Evolutionary conservation across 2,113 vertebrate species (phyloP).

Genomic region (Apodemus speciosus): DNA sequence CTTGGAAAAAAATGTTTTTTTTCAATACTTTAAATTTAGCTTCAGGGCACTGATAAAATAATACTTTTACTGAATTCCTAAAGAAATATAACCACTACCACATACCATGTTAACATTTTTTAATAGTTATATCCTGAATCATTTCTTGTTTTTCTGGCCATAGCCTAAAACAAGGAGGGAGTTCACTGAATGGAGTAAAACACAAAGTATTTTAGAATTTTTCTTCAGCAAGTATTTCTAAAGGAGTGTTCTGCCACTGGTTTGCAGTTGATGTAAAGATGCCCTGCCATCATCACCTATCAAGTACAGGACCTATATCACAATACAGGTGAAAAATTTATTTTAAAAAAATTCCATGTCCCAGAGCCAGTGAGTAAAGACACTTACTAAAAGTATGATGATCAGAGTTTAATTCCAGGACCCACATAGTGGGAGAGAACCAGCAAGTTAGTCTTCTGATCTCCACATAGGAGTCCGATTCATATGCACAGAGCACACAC

Average conservation of each 20-base stretch:
- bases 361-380: neutral
- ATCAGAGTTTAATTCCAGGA: neutral
- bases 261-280: slow-evolving; percentile 2
- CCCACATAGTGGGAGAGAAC: neutral
- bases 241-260: slow-evolving; percentile 32
- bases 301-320: neutral
- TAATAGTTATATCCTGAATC: slow-evolving; percentile 11
- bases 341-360: neutral
- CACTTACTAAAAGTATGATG: neutral
- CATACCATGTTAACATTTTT: neutral
- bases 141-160: neutral
- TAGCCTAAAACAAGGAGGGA: neutral
- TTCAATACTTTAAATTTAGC: slow-evolving; percentile 20
- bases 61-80: slow-evolving; percentile 46
- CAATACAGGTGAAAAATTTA: neutral
- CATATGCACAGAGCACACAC: neutral
- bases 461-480: neutral
- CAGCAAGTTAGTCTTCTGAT: neutral
- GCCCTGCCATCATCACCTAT: neutral
- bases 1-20: slow-evolving; percentile 53
- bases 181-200: neutral
- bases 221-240: slow-evolving; percentile 26
- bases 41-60: slow-evolving; percentile 34
- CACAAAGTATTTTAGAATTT: slow-evolving; percentile 17
- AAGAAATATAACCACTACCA: slow-evolving; percentile 11